Conservation (phyloP, 2,888 invertebrate genomes). For the Eumacrocentrus americanus region DNA sequence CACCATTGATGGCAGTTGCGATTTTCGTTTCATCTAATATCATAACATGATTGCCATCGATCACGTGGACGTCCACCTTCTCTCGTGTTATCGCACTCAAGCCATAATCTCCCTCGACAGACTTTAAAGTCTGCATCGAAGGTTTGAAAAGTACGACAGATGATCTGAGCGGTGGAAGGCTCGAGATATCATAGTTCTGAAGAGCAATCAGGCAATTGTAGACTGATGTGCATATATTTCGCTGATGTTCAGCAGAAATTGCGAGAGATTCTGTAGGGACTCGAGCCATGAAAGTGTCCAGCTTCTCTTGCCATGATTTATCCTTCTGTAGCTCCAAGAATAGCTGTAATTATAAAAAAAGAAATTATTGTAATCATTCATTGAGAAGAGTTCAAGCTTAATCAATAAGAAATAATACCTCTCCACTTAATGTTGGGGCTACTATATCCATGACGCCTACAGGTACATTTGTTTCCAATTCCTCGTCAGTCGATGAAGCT, state of each 20-base stretch:
- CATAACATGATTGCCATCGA: conserved; percentile 76
- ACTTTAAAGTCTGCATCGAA: conserved; percentile 65
- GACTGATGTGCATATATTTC: conserved; percentile 58
- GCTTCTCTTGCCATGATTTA: too few species aligned
- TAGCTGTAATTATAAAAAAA: conserved; percentile 42
- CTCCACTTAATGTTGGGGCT: conserved; percentile 59
- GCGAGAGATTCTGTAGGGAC: conserved; percentile 56
- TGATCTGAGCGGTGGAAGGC: conserved; percentile 64
- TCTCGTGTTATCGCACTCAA: conserved; percentile 65
- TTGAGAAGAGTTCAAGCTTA: conserved; percentile 4
- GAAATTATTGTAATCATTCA: conserved; percentile 4
- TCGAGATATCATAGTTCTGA: conserved; percentile 61
- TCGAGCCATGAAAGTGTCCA: conserved; percentile 62
- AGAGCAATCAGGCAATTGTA: conserved; percentile 67
- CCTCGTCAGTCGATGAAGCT: conserved; percentile 60
- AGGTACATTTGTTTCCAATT: conserved; percentile 67
- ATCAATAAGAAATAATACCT: too few species aligned
- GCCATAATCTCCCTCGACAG: conserved; percentile 71
- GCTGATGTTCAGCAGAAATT: conserved; percentile 59
- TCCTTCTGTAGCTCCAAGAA: conserved; percentile 63
- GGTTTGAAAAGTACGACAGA: conserved; percentile 71
- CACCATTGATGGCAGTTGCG: conserved; percentile 59
- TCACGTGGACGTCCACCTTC: conserved; percentile 66
- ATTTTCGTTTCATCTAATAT: conserved; percentile 72
- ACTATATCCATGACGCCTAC: conserved; percentile 65